These are phyloP conservation scores for Tragelaphus imberbis DNA, from an alignment of 2,113 vertebrate species.

Conservation along the genomic window DNA sequence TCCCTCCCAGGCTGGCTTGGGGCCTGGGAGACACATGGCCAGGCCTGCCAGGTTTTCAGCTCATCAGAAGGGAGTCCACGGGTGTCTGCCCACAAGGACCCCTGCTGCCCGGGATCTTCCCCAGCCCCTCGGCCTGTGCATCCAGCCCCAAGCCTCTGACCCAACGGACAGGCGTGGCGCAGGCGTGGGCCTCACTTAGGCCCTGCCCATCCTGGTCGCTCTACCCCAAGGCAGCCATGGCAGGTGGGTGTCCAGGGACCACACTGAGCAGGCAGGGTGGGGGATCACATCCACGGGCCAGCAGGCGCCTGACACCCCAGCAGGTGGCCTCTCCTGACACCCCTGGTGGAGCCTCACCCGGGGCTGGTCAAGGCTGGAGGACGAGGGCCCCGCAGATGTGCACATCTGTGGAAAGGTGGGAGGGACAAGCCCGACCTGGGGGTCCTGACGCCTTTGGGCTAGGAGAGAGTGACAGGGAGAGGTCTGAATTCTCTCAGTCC, in stretches of 20 bases:
- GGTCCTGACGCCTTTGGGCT: background rate
- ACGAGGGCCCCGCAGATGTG: background rate
- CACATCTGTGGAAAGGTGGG: background rate
- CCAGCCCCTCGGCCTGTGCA: fast-evolving
- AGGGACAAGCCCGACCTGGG: background rate
- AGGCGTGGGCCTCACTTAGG: background rate
- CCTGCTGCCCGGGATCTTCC: background rate
- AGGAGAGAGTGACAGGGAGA: fast-evolving
- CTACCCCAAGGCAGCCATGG: background rate
- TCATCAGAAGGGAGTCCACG: background rate
- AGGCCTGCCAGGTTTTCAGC: background rate
- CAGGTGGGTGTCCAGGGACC: background rate
- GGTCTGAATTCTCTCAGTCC: background rate
- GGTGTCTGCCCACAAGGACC: background rate
- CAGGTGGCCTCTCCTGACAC: background rate
- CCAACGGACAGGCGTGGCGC: fast-evolving
- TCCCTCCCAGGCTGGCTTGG: background rate
- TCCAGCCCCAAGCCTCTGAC: background rate
- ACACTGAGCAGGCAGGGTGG: background rate
- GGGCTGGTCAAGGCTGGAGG: background rate
- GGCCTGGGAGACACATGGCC: background rate
- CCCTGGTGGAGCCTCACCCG: background rate
- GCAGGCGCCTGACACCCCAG: background rate
- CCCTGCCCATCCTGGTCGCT: background rate
- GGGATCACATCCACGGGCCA: background rate